A percentile compares a stretch with the other conserved stretches of the same genome.
phyloP scores from a whole-genome alignment of 2,113 vertebrate species.

The Pluvianellus socialis region DNA sequence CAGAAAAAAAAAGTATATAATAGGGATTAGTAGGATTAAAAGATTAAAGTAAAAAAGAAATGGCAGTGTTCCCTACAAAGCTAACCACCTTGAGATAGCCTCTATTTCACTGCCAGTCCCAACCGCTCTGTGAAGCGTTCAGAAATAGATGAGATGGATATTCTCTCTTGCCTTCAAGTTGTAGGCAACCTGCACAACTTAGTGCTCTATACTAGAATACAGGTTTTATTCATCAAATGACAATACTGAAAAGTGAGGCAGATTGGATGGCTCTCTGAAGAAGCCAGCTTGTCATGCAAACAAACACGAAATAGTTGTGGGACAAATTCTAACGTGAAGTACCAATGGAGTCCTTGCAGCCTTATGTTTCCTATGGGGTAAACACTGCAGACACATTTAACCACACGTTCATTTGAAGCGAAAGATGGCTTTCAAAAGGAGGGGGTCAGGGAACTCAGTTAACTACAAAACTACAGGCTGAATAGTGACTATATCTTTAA shows the following conservation, averaged over 20 bases:
- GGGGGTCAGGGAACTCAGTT: rapidly evolving
- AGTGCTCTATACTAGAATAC: neutral
- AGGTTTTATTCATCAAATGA: neutral
- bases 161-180: neutral
- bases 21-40: slow-evolving; percentile 29
- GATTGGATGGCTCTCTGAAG: neutral
- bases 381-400: neutral
- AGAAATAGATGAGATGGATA: neutral
- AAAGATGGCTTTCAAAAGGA: neutral
- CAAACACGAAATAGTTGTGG: neutral
- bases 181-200: neutral
- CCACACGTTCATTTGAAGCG: neutral
- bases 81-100: neutral
- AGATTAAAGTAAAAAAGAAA: neutral
- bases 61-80: neutral
- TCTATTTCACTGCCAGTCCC: neutral
- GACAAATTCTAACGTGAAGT: neutral
- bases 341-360: neutral
- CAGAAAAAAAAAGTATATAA: neutral
- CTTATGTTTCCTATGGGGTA: neutral
- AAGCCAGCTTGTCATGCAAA: neutral
- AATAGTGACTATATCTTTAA: neutral
- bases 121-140: neutral
- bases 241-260: neutral
- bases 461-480: neutral